A percentile compares a stretch with the other conserved stretches of the same genome.
phyloP scores from a whole-genome alignment of 2,113 vertebrate genomes.

The Axis porcinus region DNA sequence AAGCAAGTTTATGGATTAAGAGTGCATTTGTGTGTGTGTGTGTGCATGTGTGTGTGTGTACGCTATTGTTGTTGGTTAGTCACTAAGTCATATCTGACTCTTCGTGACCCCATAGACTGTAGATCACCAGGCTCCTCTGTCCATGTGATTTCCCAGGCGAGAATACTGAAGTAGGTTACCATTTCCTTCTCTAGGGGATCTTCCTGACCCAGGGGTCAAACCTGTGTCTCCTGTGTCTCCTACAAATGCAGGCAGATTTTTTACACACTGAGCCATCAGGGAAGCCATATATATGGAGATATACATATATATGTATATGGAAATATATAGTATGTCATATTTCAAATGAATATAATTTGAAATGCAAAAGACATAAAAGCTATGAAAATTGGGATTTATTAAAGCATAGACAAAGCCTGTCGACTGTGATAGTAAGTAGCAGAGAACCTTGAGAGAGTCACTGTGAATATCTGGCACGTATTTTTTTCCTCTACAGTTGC shows the following conservation, averaged over 20 bases:
- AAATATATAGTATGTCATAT: neutral
- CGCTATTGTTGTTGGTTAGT: neutral
- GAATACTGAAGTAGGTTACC: neutral
- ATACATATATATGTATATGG: neutral
- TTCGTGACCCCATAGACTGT: neutral
- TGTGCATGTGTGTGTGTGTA: neutral
- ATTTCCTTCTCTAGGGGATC: neutral
- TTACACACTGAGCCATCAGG: neutral
- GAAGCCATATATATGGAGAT: neutral
- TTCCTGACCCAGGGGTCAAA: neutral
- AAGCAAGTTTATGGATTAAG: constrained; percentile 48
- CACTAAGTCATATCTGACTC: neutral
- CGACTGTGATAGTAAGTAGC: constrained; percentile 23
- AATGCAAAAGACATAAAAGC: constrained; percentile 53
- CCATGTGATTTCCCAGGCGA: neutral
- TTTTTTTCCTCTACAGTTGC: neutral
- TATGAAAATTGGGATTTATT: constrained; percentile 61
- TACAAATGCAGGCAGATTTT: neutral
- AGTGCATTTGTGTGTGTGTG: neutral
- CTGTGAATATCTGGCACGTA: neutral
- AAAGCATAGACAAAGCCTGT: constrained; percentile 29
- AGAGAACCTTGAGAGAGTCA: constrained; percentile 32
- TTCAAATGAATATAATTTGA: constrained; percentile 58
- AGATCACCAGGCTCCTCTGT: neutral
- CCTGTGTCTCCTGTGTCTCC: neutral